Conservation (phyloP, 37 sponge, comb jelly and placozoan species). For the Aplysina aerophoba region DNA sequence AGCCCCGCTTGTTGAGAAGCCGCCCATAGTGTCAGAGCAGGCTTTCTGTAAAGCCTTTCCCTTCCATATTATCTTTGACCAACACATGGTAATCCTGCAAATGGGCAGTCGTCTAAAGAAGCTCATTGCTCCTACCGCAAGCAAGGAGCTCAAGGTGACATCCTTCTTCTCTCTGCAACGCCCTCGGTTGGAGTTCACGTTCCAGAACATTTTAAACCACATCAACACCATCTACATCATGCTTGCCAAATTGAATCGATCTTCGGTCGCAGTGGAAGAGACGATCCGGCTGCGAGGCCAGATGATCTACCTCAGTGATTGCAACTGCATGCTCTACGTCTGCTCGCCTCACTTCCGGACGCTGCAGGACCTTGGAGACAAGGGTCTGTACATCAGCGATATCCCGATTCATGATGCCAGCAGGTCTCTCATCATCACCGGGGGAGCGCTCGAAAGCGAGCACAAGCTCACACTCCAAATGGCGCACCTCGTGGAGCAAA, state of each 20-base stretch:
- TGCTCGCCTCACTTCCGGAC: slow-evolving; percentile 85
- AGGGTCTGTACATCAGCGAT: slow-evolving; percentile 87
- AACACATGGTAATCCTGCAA: slow-evolving; percentile 58
- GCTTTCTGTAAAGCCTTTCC: slow-evolving; percentile 84
- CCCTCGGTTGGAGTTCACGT: slow-evolving; percentile 67
- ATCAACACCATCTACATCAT: slow-evolving; percentile 87
- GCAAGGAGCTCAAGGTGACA: slow-evolving; percentile 25
- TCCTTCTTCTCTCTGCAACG: slow-evolving; percentile 63
- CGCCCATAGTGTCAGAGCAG: slow-evolving; percentile 40
- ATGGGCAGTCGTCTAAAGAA: slow-evolving; percentile 60
- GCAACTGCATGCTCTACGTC: slow-evolving; percentile 77
- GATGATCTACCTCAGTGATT: slow-evolving; percentile 78
- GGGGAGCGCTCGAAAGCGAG: slow-evolving; percentile 63
- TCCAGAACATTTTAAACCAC: slow-evolving; percentile 67
- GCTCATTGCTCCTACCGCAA: slow-evolving; percentile 21
- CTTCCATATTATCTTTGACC: slow-evolving; percentile 85
- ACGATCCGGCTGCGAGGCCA: slow-evolving; percentile 71
- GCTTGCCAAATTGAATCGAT: background rate
- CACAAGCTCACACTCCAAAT: slow-evolving; percentile 64
- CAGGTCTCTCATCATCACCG: slow-evolving; percentile 84
- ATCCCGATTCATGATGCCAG: slow-evolving; percentile 95
- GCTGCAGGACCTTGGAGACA: slow-evolving; percentile 73
- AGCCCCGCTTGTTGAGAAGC: background rate
- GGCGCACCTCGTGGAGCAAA: slow-evolving; percentile 66
- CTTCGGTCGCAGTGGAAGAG: background rate